Evolutionary conservation across 2,888 invertebrate genomes (phyloP).

Genomic region (Didymodactylos carnosus): DNA sequence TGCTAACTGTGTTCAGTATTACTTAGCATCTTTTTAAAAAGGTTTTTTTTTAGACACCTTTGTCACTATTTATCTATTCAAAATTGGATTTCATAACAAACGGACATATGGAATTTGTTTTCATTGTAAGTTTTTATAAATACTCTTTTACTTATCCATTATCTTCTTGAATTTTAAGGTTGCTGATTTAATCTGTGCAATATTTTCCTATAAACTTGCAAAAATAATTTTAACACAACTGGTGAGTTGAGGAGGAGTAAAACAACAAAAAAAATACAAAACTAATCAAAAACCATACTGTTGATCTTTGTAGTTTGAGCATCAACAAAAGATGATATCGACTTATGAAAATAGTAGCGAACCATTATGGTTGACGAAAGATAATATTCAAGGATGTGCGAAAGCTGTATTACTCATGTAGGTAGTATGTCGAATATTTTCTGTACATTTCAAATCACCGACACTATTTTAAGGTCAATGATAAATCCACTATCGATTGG

Average conservation of each 20-base stretch:
- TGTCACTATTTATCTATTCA: neutral
- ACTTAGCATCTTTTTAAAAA: neutral
- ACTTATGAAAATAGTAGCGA: neutral
- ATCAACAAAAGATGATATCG: too few relatives aligned
- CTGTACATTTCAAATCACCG: neutral
- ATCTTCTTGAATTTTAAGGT: too few relatives aligned
- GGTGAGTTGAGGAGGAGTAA: too few relatives aligned
- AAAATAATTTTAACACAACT: neutral
- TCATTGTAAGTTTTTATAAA: neutral
- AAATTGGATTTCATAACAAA: neutral
- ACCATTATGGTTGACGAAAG: neutral
- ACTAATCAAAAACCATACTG: too few relatives aligned
- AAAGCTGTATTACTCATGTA: neutral
- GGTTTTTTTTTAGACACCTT: neutral
- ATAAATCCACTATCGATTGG: neutral
- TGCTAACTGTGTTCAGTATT: too few relatives aligned
- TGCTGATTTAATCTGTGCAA: neutral
- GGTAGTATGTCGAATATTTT: neutral
- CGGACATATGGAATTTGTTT: neutral
- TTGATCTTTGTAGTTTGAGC: too few relatives aligned
- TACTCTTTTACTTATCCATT: too few relatives aligned
- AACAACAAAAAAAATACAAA: too few relatives aligned
- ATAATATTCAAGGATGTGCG: neutral
- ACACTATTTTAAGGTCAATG: neutral
- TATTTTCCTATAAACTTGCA: neutral